Evolutionary conservation across 2,113 vertebrate species (phyloP), one percentile per base, ranked within the genome.

Genomic region (Ctenodactylus gundi): DNA sequence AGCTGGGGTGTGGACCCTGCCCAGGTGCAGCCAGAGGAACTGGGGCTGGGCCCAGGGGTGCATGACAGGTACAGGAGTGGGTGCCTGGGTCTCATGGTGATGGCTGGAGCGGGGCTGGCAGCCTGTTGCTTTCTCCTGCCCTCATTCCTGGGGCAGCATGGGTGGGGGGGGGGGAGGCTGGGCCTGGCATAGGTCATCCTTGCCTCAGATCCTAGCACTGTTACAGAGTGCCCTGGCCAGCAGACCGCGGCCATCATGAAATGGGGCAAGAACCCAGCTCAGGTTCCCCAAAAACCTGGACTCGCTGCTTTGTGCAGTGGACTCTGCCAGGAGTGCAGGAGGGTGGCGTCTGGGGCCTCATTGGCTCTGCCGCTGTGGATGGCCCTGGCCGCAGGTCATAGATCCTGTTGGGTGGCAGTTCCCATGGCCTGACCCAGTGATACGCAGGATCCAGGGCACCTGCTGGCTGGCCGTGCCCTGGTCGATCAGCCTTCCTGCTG

Each of bases 391-490:
- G 1, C 10, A 14, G n/a, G 83, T 80, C n/a, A 41, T 14, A 15
- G 55, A 34, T 53, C 55, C 76, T 46, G 29, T 64, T 60, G 65
- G 55, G 36, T 55, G 57, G 15, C 4, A 2, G 34, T 25, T 34
- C 13, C 29, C 65, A 13, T 7, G 6, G 10, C 62, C 0, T 12
- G 31, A 4, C 39, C 27, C 3, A 31, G 2, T 25, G 3, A 7
- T 67, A 44, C 49, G 57, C 46, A 20, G 80, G 55, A 29, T 4
- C 17, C 7, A 13, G n/a, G 65, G 88, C 14, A 6, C 49, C 13
- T 64, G 13, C 53, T 21, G 93, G 29, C 14, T 34, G 10, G 39
- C 31, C 23, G 31, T 12, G 7, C 27, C 36, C 25, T 46, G 25
- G 44, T 53, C 1, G 31, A 21, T 39, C 12, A n/a, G 17, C 39